phyloP scores from a whole-genome alignment of 2,888 invertebrate genomes.

The Callinectes sapidus region DNA sequence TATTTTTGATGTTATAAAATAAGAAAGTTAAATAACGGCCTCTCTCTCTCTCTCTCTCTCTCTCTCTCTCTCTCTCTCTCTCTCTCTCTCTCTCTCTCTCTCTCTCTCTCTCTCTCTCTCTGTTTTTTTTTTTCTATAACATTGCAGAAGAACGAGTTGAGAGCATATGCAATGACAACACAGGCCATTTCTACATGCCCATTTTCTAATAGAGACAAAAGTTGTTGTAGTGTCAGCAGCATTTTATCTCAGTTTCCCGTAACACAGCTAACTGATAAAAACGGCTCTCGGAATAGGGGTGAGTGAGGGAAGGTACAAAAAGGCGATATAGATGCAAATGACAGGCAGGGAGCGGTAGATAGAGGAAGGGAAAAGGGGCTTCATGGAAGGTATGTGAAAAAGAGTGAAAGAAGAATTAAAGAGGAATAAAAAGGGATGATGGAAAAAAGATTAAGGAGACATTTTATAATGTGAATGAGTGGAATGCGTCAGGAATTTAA shows the following conservation, averaged over 20 bases:
- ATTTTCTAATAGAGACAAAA: neutral
- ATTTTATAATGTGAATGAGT: neutral
- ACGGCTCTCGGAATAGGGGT: neutral
- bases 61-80: neutral
- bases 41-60: neutral
- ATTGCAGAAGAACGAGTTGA: neutral
- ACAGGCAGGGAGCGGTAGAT: neutral
- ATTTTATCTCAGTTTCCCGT: neutral
- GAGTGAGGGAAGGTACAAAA: neutral
- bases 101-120: slow-evolving; percentile 23
- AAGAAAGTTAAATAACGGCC: neutral
- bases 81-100: neutral
- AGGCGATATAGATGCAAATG: neutral
- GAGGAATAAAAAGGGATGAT: neutral
- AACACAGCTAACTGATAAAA: neutral
- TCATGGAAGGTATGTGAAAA: neutral
- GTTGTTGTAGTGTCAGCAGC: neutral
- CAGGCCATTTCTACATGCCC: neutral
- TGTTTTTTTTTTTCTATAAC: neutral
- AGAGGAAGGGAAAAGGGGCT: neutral
- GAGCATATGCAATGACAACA: neutral
- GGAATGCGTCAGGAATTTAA: neutral
- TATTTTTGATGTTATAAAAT: neutral
- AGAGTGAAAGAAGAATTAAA: neutral
- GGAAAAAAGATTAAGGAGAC: neutral